phyloP scores from a whole-genome alignment of 2,888 invertebrate species.

The Clostera curtula region DNA sequence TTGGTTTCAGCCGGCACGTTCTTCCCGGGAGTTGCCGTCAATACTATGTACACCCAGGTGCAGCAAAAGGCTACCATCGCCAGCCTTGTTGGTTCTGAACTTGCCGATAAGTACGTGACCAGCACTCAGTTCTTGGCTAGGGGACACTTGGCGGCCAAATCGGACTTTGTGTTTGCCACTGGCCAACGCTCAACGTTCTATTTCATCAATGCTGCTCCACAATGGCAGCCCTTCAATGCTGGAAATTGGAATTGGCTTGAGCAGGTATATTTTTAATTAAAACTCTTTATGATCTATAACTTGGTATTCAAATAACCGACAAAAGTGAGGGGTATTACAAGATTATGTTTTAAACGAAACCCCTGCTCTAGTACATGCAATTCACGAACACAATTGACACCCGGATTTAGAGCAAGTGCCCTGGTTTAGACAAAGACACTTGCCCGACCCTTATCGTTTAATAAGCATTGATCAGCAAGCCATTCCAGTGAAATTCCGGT shows the following conservation, averaged over 20 bases:
- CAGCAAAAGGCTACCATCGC: conserved; percentile 44
- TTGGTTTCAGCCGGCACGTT: conserved; percentile 62
- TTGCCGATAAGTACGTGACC: conserved; percentile 65
- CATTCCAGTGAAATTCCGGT: too few relatives aligned
- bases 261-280: conserved; percentile 25
- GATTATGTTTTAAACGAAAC: too few relatives aligned
- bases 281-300: conserved; percentile 3
- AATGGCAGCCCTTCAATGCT: conserved; percentile 78
- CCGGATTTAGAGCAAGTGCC: too few relatives aligned
- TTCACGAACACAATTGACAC: too few relatives aligned
- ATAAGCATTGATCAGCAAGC: too few relatives aligned
- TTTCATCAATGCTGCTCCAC: conserved; percentile 79
- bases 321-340: too few relatives aligned
- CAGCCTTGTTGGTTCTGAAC: conserved; percentile 33
- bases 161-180: conserved; percentile 76
- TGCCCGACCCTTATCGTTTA: too few relatives aligned
- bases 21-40: conserved; percentile 56
- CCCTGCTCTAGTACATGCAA: too few relatives aligned
- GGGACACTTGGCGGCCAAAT: conserved; percentile 77
- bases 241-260: conserved; percentile 77
- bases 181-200: conserved; percentile 77
- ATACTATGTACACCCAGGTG: conserved; percentile 52
- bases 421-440: too few relatives aligned
- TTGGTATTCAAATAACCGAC: too few relatives aligned
- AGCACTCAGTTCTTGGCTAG: conserved; percentile 62